phyloP scores from a whole-genome alignment of 2,797 vertebrate genomes.

The Sparidentex hasta region DNA sequence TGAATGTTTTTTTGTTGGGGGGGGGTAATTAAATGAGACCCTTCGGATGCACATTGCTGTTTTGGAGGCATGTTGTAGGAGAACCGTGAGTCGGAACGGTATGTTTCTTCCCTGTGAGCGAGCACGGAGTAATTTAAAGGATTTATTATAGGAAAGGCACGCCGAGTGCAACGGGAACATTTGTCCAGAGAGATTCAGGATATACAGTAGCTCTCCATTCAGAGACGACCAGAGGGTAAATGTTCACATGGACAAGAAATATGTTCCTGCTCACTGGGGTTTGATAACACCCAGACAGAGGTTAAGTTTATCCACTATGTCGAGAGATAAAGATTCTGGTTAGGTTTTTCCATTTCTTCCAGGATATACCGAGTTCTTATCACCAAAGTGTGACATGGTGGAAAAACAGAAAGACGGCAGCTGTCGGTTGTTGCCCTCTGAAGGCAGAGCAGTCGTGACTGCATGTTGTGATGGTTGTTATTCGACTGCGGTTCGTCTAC shows the following conservation, averaged over 20 bases:
- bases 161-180: constrained; percentile 52
- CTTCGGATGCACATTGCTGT: background rate
- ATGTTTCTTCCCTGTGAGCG: constrained; percentile 43
- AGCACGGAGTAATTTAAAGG: constrained; percentile 58
- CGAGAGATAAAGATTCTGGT: constrained; percentile 78
- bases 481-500: background rate
- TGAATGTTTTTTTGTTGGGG: background rate
- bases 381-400: constrained; percentile 61
- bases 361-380: constrained; percentile 73
- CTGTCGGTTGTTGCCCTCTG: constrained; percentile 15
- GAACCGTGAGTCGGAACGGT: constrained; percentile 1
- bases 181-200: constrained; percentile 65
- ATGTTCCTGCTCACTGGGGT: constrained; percentile 63
- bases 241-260: constrained; percentile 72
- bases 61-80: background rate
- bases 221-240: constrained; percentile 72
- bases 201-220: constrained; percentile 60
- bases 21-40: background rate
- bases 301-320: constrained; percentile 80
- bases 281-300: constrained; percentile 77
- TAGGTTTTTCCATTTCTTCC: constrained; percentile 76
- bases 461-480: constrained; percentile 14
- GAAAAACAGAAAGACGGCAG: constrained; percentile 55
- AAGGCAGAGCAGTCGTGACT: constrained; percentile 22
- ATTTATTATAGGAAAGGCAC: constrained; percentile 63